Conservation (phyloP, 1,140 invertebrate species). For the Cotesia typhae region DNA sequence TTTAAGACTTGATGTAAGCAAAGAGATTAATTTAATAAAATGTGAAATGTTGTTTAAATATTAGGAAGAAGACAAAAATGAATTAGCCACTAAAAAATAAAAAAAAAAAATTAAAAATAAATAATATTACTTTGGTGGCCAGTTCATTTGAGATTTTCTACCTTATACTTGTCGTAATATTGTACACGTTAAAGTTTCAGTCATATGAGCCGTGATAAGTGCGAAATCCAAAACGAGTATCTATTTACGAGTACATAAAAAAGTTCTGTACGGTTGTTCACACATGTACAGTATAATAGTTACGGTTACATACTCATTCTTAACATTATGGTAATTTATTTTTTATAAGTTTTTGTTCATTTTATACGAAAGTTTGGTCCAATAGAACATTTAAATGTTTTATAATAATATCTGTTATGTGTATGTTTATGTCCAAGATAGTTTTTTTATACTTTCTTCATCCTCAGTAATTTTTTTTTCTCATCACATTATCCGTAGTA, state of each 20-base stretch:
- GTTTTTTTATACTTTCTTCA: slow-evolving; percentile 35
- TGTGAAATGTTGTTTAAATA: no score
- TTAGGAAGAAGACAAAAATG: no score
- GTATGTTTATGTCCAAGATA: slow-evolving; percentile 25
- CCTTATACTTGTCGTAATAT: slow-evolving; percentile 54
- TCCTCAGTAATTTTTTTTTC: slow-evolving; percentile 26
- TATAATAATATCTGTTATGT: slow-evolving; percentile 30
- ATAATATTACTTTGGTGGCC: no score
- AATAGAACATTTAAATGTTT: slow-evolving; percentile 38
- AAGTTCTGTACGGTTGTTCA: slow-evolving; percentile 22
- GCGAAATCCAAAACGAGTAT: slow-evolving; percentile 40
- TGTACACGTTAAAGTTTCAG: slow-evolving; percentile 65
- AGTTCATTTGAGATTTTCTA: slow-evolving; percentile 31
- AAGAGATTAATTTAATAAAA: no score
- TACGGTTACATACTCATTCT: background rate
- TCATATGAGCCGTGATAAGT: slow-evolving; percentile 50
- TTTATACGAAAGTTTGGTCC: slow-evolving; percentile 42
- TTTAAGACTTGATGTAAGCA: no score
- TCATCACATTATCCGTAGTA: slow-evolving; percentile 30
- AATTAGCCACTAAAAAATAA: slow-evolving; percentile 49
- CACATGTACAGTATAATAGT: background rate
- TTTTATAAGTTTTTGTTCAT: slow-evolving; percentile 3
- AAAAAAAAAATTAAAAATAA: slow-evolving; percentile 57
- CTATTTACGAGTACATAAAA: slow-evolving; percentile 37
- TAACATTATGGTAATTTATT: slow-evolving; percentile 11